Conservation (phyloP, 2,888 invertebrate species). For the Ectemnius cavifrons region DNA sequence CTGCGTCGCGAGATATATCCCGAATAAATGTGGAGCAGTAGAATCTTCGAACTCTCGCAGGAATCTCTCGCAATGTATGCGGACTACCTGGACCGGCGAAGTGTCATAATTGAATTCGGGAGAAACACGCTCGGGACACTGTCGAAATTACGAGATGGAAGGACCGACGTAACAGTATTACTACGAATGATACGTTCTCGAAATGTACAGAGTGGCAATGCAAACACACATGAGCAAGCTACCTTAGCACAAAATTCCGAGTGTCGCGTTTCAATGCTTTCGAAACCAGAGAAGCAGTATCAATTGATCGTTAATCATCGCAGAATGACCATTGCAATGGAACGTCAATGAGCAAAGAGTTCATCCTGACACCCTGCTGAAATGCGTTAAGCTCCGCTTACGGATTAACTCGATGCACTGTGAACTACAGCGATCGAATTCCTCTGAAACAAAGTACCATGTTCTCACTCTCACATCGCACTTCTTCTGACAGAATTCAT, state of each 20-base stretch:
- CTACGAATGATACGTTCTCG: conserved; percentile 23
- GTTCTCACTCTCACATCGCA: too few species aligned
- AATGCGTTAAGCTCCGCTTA: conserved; percentile 6
- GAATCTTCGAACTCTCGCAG: conserved; percentile 45
- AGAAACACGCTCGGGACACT: conserved; percentile 31
- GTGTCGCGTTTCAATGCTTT: too few species aligned
- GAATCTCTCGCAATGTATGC: conserved; percentile 42
- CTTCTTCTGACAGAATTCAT: too few species aligned
- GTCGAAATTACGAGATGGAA: too few species aligned
- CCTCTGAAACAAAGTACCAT: too few species aligned
- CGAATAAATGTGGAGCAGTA: conserved; percentile 22
- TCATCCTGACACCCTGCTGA: neutral
- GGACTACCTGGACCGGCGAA: conserved; percentile 18
- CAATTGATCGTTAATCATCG: too few species aligned
- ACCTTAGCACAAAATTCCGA: too few species aligned
- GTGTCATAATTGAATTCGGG: conserved; percentile 53
- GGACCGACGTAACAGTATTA: conserved; percentile 18
- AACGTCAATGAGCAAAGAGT: neutral
- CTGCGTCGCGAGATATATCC: conserved; percentile 24
- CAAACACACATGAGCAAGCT: too few species aligned
- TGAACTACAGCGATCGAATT: too few species aligned
- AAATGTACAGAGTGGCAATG: neutral
- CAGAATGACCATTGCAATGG: neutral
- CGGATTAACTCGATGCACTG: neutral
- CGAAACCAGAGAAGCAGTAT: too few species aligned